Evolutionary conservation across 1,140 invertebrate species (phyloP), one percentile per base, ranked within the genome.

Genomic region (Neodiprion fabricii): DNA sequence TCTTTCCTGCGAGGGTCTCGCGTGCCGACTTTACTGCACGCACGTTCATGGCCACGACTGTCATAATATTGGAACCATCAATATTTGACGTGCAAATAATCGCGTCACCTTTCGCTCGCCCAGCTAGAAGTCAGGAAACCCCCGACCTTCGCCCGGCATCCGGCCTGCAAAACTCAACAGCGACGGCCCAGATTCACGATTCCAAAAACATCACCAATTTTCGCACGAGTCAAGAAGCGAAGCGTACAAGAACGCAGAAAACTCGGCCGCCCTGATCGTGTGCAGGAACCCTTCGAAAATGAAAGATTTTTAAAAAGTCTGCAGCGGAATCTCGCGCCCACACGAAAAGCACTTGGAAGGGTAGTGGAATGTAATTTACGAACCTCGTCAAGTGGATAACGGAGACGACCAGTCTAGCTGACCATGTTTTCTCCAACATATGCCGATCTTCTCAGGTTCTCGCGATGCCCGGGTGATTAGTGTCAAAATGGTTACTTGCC

Each of bases 71-170:
- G 10, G 4, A 81, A 83, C 82, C 82, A 79, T 79, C 69, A 75
- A 79, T 78, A 79, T 81, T 83, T 80, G 77, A 77, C 61, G 0
- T 67, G 73, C 68, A 76, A 77, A 78, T 71, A 76, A 73, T 21
- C 67, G 72, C 65, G 53, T 61, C 53, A 61, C 53, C 53, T 12
- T 61, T 61, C 11, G 53, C 53, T 61, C n/a, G 53, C n/a, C 53
- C 53, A 61, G n/a, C 53, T 61, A 12, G 53, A 61, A 7, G 53
- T 61, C 53, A 61, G 53, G 53, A 7, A 14, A 17, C 11, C 53
- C 11, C 53, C n/a, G 9, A 61, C 53, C 53, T 17, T 40, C 28
- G 28, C 28, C 5, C 28, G 28, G 28, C 28, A 40, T 40, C 28
- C 28, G 28, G 28, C 28, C 28, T 40, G 28, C 28, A 40, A 40